A percentile compares a stretch with the other conserved stretches of the same genome.
phyloP scores from a whole-genome alignment of 2,113 vertebrate genomes.

The Raphicerus campestris region DNA sequence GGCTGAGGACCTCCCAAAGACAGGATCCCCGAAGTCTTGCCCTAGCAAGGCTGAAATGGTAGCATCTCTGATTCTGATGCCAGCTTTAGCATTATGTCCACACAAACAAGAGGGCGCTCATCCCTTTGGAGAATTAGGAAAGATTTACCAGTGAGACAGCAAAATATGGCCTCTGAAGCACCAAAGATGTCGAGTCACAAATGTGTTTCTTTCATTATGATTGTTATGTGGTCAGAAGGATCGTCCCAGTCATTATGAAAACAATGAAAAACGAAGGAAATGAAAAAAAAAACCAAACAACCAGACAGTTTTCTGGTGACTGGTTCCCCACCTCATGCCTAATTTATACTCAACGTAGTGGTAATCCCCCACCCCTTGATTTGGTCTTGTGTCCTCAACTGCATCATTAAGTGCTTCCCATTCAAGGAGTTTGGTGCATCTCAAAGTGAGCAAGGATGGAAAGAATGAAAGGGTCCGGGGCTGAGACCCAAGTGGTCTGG shows the following conservation, averaged over 20 bases:
- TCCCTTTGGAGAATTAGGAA: slow-evolving; percentile 8
- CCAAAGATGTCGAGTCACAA: neutral
- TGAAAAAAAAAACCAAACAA: neutral
- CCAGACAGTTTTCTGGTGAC: neutral
- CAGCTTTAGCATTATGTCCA: neutral
- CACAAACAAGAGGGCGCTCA: neutral
- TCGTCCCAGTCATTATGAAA: slow-evolving; percentile 3
- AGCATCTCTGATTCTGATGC: neutral
- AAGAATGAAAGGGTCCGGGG: neutral
- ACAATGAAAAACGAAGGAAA: neutral
- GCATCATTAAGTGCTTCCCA: neutral
- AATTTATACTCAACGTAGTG: neutral
- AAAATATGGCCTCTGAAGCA: neutral
- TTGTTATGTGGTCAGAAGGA: neutral
- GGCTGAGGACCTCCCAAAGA: neutral
- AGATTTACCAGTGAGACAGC: neutral
- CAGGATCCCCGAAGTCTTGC: neutral
- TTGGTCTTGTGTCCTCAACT: neutral
- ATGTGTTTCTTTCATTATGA: slow-evolving; percentile 40
- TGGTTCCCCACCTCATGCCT: neutral
- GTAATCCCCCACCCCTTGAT: neutral
- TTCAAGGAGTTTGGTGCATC: neutral
- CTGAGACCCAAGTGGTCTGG: neutral
- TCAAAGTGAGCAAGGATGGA: neutral
- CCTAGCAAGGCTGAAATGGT: neutral